phyloP scores from a whole-genome alignment of 2,888 invertebrate genomes.

The Oxytorus armatus region DNA sequence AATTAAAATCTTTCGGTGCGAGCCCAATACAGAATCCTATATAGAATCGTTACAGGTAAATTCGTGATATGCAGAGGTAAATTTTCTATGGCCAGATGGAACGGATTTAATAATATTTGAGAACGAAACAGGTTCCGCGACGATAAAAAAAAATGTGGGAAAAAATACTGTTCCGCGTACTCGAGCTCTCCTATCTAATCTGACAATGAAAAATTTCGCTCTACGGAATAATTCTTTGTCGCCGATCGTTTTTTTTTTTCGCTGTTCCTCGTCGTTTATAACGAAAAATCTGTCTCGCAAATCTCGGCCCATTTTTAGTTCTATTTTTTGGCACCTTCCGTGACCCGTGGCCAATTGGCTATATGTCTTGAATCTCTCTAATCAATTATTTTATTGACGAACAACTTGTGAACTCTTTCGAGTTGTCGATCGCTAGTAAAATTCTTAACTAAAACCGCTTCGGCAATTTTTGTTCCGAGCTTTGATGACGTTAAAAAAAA shows the following conservation, averaged over 20 bases:
- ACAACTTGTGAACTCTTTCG: neutral
- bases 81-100: conserved; percentile 58
- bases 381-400: neutral
- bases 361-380: conserved; percentile 1
- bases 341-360: neutral
- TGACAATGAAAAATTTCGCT: conserved; percentile 32
- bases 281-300: neutral
- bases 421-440: neutral
- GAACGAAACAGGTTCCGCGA: conserved; percentile 19
- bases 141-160: conserved; percentile 13
- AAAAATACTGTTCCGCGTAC: conserved; percentile 19
- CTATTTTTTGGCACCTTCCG: conserved; percentile 45
- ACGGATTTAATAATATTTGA: conserved; percentile 51
- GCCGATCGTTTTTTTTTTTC: neutral
- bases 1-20: too few species aligned
- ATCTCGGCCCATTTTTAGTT: neutral
- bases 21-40: too few species aligned
- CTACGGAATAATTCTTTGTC: neutral
- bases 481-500: neutral
- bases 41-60: conserved; percentile 31
- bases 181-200: conserved; percentile 21
- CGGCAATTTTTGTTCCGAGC: neutral
- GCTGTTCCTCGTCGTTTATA: neutral
- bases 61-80: conserved; percentile 57
- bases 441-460: neutral